Percentiles rank a stretch among this genome's conserved stretches.
phyloP scores from a whole-genome alignment of 2,797 vertebrate species.

The Spondyliosoma cantharus region DNA sequence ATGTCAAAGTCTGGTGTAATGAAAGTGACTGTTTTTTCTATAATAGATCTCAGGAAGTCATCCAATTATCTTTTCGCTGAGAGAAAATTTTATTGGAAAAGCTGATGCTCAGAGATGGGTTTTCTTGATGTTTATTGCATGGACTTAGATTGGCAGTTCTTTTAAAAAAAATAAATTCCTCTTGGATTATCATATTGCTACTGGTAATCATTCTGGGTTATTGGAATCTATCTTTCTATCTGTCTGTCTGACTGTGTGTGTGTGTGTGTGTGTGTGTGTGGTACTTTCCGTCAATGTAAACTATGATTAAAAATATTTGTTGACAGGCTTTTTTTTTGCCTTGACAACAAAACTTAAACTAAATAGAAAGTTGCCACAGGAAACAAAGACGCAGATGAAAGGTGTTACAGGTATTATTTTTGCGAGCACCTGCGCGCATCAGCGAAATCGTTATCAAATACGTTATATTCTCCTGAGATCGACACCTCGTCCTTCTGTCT shows the following conservation, averaged over 20 bases:
- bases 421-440: background rate
- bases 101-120: slow-evolving; percentile 50
- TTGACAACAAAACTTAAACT: background rate
- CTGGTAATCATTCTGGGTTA: slow-evolving; percentile 36
- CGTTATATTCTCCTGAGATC: too few species aligned
- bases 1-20: slow-evolving; percentile 81
- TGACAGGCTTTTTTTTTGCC: background rate
- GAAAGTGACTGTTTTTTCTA: slow-evolving; percentile 76
- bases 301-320: background rate
- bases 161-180: slow-evolving; percentile 29
- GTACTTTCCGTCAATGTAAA: too few species aligned
- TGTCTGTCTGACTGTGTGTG: background rate
- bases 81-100: slow-evolving; percentile 52
- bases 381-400: background rate
- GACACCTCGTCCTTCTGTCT: background rate
- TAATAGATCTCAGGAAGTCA: slow-evolving; percentile 69
- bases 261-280: background rate
- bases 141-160: slow-evolving; percentile 42
- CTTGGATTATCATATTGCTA: slow-evolving; percentile 39
- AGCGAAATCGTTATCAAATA: background rate
- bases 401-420: background rate
- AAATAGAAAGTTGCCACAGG: background rate
- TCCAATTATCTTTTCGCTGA: slow-evolving; percentile 69
- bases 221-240: slow-evolving; percentile 19
- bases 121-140: slow-evolving; percentile 54